These are phyloP conservation scores for Octodon degus DNA, from an alignment of 2,113 vertebrate genomes.

Conservation along the genomic window DNA sequence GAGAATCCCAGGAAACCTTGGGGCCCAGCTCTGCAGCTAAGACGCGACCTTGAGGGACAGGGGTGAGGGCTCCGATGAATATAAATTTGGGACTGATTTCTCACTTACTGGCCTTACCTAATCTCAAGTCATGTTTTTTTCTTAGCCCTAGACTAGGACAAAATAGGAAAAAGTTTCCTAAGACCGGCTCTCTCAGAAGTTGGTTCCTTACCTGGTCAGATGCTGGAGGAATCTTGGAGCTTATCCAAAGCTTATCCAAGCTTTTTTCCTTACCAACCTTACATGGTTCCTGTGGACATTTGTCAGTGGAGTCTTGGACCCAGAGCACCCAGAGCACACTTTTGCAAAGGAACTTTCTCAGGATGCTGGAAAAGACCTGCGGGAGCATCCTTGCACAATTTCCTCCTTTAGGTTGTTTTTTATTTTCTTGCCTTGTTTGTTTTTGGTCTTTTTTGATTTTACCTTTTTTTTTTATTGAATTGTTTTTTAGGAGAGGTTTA, in stretches of 20 bases:
- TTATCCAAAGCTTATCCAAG: not conserved
- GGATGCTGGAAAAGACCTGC: not conserved
- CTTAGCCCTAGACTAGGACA: conserved; percentile 9
- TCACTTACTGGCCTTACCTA: not conserved
- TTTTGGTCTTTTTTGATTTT: too few relatives aligned
- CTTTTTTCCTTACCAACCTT: not conserved
- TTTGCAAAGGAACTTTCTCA: not conserved
- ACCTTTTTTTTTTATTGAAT: too few relatives aligned
- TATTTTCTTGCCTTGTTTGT: too few relatives aligned
- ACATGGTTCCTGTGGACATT: not conserved
- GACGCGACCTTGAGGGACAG: rapidly evolving
- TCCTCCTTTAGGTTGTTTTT: not conserved
- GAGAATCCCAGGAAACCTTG: rapidly evolving
- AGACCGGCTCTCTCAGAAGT: not conserved
- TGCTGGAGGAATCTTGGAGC: not conserved
- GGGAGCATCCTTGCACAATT: not conserved
- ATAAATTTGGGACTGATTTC: not conserved
- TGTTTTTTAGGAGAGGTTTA: too few relatives aligned
- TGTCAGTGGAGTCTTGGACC: not conserved
- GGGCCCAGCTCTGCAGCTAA: not conserved
- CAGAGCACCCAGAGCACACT: not conserved
- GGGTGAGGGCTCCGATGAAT: too few relatives aligned
- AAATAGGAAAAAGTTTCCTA: not conserved
- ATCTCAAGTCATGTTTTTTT: not conserved
- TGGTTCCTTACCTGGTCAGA: not conserved